A percentile compares a stretch with the other conserved stretches of the same genome.
Conservation (phyloP, 2,797 vertebrate species). For the Emydoidea blandingii region DNA sequence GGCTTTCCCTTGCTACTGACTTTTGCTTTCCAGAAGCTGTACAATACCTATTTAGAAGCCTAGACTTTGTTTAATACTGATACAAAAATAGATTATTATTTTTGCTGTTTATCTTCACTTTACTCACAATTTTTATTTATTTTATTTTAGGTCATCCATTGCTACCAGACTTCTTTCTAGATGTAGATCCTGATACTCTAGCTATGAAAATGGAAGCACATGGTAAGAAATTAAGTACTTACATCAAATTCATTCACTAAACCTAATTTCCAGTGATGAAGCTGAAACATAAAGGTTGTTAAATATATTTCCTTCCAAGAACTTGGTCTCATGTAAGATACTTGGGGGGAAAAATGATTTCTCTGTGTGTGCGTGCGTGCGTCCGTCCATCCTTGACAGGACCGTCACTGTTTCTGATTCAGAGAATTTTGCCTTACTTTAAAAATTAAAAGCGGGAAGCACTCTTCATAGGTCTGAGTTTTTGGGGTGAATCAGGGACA, state of each 20-base stretch:
- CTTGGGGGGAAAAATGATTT: background rate
- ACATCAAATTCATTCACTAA: background rate
- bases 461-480: background rate
- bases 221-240: constrained; percentile 77
- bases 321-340: background rate
- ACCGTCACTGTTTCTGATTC: background rate
- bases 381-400: background rate
- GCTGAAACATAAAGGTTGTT: background rate
- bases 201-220: constrained; percentile 78
- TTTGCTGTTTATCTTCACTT: background rate
- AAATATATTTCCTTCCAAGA: background rate
- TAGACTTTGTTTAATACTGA: background rate
- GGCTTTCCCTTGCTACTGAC: background rate
- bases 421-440: background rate
- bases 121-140: background rate
- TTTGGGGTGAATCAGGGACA: background rate
- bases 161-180: constrained; percentile 96
- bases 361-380: background rate
- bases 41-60: background rate
- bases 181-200: constrained; percentile 81
- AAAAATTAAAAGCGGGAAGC: background rate
- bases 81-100: background rate
- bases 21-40: background rate
- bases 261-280: background rate
- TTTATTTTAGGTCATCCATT: constrained; percentile 88